phyloP scores from a whole-genome alignment of 2,888 invertebrate species.

The Pyrochroa serraticornis region DNA sequence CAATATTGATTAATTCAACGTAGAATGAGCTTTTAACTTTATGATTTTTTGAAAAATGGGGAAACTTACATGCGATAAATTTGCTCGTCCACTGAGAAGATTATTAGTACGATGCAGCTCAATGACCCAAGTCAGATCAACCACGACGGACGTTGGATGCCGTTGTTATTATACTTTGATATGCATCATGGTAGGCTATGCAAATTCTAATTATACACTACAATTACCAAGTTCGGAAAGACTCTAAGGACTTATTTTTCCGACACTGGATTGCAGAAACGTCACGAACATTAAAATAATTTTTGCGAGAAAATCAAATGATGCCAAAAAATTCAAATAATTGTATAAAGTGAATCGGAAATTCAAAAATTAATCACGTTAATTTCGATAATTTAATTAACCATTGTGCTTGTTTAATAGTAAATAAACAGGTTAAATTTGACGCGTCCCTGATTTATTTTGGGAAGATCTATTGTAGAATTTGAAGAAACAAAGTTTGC shows the following conservation, averaged over 20 bases:
- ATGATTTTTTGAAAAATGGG: conserved; percentile 4
- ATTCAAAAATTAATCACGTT: too few species aligned
- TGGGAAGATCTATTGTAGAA: background rate
- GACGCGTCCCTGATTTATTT: conserved; percentile 16
- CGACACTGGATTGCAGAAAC: background rate
- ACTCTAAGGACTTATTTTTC: background rate
- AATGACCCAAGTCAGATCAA: conserved; percentile 43
- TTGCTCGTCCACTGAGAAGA: conserved; percentile 19
- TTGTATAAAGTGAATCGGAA: too few species aligned
- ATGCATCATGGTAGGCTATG: conserved; percentile 47
- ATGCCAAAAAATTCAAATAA: too few species aligned
- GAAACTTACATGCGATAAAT: conserved; percentile 26
- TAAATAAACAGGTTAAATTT: conserved; percentile 11
- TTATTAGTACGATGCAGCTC: conserved; percentile 34
- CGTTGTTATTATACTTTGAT: conserved; percentile 43
- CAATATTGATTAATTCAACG: background rate
- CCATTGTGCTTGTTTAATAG: conserved; percentile 7
- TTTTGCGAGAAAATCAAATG: too few species aligned
- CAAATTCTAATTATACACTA: conserved; percentile 49
- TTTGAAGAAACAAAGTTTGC: background rate
- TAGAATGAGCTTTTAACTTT: background rate
- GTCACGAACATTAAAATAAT: too few species aligned
- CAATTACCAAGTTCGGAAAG: conserved; percentile 45
- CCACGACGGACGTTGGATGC: conserved; percentile 37
- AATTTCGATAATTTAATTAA: background rate